Percentiles rank a stretch among this genome's conserved stretches.
Evolutionary conservation across 1,140 invertebrate genomes (phyloP).

Genomic region (Marisa cornuarietis): DNA sequence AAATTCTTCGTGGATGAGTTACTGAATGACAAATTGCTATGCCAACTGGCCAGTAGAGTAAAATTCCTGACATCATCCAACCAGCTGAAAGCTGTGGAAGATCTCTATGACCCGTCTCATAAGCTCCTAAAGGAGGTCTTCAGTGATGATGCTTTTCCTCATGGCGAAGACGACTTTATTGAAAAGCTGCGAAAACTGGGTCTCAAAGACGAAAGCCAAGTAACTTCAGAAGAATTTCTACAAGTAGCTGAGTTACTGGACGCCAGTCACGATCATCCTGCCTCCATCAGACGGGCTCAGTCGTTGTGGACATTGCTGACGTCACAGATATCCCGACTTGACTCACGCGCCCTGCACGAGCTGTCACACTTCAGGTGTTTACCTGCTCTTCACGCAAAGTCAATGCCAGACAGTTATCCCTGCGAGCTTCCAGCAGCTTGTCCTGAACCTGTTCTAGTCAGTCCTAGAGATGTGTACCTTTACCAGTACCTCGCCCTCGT

Average conservation of each 20-base stretch:
- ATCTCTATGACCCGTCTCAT: slow-evolving; percentile 26
- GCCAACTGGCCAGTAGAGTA: background rate
- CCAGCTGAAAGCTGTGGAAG: background rate
- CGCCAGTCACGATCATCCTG: background rate
- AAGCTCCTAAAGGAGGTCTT: slow-evolving; percentile 22
- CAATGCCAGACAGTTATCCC: slow-evolving; percentile 10
- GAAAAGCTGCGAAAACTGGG: background rate
- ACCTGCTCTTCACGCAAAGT: slow-evolving; percentile 4
- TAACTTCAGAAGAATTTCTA: slow-evolving; percentile 18
- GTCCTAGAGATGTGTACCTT: slow-evolving; percentile 5
- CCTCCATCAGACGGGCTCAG: slow-evolving; percentile 4
- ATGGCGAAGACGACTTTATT: no score
- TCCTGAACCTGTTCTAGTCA: background rate
- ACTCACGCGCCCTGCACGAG: background rate
- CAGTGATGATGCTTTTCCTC: no score
- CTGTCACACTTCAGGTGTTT: slow-evolving; percentile 7
- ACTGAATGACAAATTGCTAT: background rate
- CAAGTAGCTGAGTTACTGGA: slow-evolving; percentile 3
- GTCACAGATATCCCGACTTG: background rate
- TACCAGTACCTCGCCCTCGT: background rate
- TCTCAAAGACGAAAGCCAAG: slow-evolving; percentile 17
- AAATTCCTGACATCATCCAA: slow-evolving; percentile 16
- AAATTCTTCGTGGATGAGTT: slow-evolving; percentile 15
- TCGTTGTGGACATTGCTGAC: slow-evolving; percentile 14
- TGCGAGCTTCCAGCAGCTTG: background rate